Base-by-base conservation (phyloP, 2,797 vertebrate species). In the Ispidina picta region DNA sequence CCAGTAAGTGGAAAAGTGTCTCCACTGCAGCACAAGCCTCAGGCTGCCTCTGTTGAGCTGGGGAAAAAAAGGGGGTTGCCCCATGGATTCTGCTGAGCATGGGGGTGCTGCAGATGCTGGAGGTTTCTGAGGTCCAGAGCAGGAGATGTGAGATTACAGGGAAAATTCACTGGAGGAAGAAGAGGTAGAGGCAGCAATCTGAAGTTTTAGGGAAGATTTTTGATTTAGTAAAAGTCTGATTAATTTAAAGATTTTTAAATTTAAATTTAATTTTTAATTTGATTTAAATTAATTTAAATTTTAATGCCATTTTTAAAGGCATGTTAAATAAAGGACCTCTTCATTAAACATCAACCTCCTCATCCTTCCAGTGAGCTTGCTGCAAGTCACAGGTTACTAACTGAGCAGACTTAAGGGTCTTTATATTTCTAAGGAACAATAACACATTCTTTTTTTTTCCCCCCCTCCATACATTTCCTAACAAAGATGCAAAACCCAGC, bases 1-100 rank as follows among this genome's bases (percentile, higher is more conserved):
- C 43, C 66, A 66, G 25, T 35, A 66, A 26, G 37, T 51, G 46
- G 91, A 82, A 70, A 83, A 94, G 37, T 15, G 71, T 70, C 79
- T 72, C 64, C 31, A 76, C 64, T 92, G 88, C 77, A 90, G 33
- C 11, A 51, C 66, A 65, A 66, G 81, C 86, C 92, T 92, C 79
- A 66, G 82, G 39, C 29, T 75, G 39, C 43, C 46, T 75, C 48
- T 8, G n/a, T 69, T 71, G 49, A 35, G 54, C 74, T 37, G 23
- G 10, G 48, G 48, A 68, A 74, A 37, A 85, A 88, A 72, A n/a
- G 15, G 18, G 43, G 0, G 4, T 29, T 76, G 25, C 29, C 16
- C 37, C 14, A 4, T 2, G 43, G 29, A 54, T 86, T 78, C 56
- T 88, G 74, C 68, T 59, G 25, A 78, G 66, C 18, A 8, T 31